Evolutionary conservation across 1,140 invertebrate genomes (phyloP).

Genomic region (Adoxophyes honmai): DNA sequence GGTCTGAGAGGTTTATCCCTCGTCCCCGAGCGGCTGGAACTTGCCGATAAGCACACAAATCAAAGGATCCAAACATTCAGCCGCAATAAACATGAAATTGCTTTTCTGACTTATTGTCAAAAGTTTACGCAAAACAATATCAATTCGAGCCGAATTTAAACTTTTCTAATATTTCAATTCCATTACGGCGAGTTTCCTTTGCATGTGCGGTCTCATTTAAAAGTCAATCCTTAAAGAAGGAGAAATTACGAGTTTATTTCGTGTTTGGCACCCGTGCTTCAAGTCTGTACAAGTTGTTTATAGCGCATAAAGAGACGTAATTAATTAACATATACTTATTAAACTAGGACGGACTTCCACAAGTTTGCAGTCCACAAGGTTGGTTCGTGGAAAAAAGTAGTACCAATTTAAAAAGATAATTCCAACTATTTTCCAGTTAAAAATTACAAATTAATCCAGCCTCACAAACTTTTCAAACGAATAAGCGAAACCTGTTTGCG

Average conservation of each 20-base stretch:
- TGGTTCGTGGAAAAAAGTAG: too few species aligned
- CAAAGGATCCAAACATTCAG: neutral
- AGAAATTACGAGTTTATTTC: neutral
- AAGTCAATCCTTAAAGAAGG: conserved; percentile 3
- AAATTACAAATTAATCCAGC: too few species aligned
- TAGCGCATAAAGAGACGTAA: neutral
- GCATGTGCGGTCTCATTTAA: conserved; percentile 4
- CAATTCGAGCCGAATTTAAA: conserved; percentile 1
- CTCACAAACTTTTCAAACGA: too few species aligned
- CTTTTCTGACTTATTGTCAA: neutral
- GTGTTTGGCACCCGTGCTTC: neutral
- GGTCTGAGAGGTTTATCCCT: too few species aligned
- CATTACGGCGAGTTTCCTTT: neutral
- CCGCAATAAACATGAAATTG: conserved; percentile 9
- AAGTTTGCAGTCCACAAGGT: neutral
- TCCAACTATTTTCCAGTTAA: too few species aligned
- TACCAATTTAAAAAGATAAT: too few species aligned
- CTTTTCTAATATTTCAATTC: conserved; percentile 13
- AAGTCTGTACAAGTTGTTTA: neutral
- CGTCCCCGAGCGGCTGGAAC: too few species aligned
- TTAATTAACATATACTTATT: neutral
- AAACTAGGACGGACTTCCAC: neutral
- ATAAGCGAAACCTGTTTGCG: too few species aligned
- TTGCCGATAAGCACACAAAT: conserved; percentile 2
- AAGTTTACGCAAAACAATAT: conserved; percentile 11